Evolutionary conservation across 2,888 invertebrate species (phyloP).

Genomic region (Drosophila neotestacea): DNA sequence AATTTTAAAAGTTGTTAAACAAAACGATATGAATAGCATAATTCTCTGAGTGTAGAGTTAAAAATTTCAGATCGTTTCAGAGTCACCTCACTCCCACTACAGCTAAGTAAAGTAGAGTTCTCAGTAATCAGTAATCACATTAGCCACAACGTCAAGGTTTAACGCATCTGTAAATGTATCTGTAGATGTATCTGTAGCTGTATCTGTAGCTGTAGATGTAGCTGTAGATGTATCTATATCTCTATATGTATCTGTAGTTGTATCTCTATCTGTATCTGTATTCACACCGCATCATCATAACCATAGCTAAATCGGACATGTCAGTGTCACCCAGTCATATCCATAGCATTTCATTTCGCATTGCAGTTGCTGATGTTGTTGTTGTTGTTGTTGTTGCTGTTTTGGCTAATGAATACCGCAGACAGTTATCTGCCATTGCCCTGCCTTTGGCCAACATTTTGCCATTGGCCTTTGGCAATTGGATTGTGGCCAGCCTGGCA

Average conservation of each 20-base stretch:
- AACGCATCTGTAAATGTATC: slow-evolving; percentile 3
- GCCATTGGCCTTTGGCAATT: slow-evolving; percentile 66
- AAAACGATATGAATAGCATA: no score
- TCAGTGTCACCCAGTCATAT: slow-evolving; percentile 32
- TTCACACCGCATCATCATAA: not conserved
- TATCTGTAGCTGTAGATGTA: not conserved
- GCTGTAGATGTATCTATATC: not conserved
- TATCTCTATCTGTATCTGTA: not conserved
- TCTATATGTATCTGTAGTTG: not conserved
- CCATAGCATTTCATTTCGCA: slow-evolving; percentile 48
- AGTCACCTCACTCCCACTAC: not conserved
- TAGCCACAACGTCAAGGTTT: slow-evolving; percentile 18
- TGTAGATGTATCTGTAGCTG: not conserved
- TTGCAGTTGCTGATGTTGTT: slow-evolving; percentile 34
- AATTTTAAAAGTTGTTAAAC: no score
- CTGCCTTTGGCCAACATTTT: slow-evolving; percentile 1
- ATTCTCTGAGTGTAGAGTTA: no score
- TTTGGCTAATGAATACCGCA: slow-evolving; percentile 62
- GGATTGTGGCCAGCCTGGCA: slow-evolving; percentile 72
- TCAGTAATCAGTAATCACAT: slow-evolving; percentile 39
- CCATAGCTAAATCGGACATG: slow-evolving; percentile 13
- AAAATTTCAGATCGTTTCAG: not conserved
- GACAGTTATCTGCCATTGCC: slow-evolving; percentile 46
- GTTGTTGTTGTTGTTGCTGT: slow-evolving; percentile 19
- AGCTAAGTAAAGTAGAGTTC: not conserved